Evolutionary conservation across 92 coral and sea anemone genomes (phyloP).

Genomic region (Porites rus): DNA sequence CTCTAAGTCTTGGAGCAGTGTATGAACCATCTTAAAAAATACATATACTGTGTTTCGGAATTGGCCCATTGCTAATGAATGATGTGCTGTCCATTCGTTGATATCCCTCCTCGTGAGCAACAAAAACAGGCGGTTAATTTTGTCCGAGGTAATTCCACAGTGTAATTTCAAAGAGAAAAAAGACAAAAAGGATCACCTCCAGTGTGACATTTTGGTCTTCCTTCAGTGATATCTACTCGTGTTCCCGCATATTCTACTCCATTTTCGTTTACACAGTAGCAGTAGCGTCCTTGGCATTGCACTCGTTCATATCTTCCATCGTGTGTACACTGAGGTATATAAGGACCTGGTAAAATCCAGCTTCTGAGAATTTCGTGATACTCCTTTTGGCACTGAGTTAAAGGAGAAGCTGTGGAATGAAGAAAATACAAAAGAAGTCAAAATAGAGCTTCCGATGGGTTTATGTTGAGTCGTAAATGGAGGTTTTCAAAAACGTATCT

Average conservation of each 20-base stretch:
- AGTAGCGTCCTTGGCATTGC: conserved; percentile 78
- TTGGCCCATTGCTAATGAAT: too few species aligned
- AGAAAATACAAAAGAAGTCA: not conserved
- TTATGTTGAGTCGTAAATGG: too few species aligned
- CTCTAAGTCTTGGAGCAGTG: too few species aligned
- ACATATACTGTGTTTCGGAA: too few species aligned
- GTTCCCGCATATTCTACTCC: conserved; percentile 74
- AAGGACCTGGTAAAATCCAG: conserved; percentile 62
- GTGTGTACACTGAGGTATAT: conserved; percentile 77
- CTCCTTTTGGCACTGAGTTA: conserved; percentile 72
- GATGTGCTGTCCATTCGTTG: too few species aligned
- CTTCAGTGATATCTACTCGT: conserved; percentile 58
- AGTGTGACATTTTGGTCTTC: conserved; percentile 65
- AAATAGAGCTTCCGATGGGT: not conserved
- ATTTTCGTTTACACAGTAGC: conserved; percentile 79
- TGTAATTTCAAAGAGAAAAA: not conserved
- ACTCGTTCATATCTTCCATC: conserved; percentile 81
- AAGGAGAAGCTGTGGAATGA: conserved; percentile 43
- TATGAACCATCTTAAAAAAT: too few species aligned
- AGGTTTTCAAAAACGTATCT: too few species aligned
- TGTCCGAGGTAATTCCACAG: not conserved
- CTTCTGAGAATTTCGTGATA: conserved; percentile 69
- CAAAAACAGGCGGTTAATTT: not conserved
- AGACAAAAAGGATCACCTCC: conserved; percentile 38
- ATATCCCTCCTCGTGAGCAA: not conserved